phyloP scores from a whole-genome alignment of 1,140 invertebrate species.

The Oedothorax gibbosus region DNA sequence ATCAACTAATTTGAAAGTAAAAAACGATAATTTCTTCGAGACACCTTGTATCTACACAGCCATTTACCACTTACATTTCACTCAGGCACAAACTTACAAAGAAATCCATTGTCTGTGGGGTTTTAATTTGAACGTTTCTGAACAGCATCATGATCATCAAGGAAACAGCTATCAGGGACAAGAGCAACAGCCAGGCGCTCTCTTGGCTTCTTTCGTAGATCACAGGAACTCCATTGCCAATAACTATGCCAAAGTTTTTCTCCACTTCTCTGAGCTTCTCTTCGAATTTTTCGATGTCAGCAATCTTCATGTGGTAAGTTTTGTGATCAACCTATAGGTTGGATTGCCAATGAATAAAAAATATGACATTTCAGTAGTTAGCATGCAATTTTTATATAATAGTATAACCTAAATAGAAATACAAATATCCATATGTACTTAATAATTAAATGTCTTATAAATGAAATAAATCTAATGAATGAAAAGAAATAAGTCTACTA shows the following conservation, averaged over 20 bases:
- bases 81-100: conserved; percentile 75
- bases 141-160: conserved; percentile 79
- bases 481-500: not conserved
- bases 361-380: too few species aligned
- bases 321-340: conserved; percentile 73
- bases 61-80: too few species aligned
- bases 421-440: not conserved
- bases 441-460: not conserved
- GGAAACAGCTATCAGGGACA: conserved; percentile 76
- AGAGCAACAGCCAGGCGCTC: conserved; percentile 78
- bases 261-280: conserved; percentile 88
- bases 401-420: not conserved
- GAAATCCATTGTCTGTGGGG: conserved; percentile 79
- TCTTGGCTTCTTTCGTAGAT: conserved; percentile 82
- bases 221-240: conserved; percentile 79
- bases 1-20: too few species aligned
- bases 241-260: conserved; percentile 73
- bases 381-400: not conserved
- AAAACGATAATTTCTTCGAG: too few species aligned
- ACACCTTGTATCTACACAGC: too few species aligned
- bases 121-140: conserved; percentile 76
- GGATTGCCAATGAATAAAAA: too few species aligned
- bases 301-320: conserved; percentile 85
- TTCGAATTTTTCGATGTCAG: conserved; percentile 85
- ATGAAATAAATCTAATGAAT: not conserved